Percentiles rank a stretch among this genome's conserved stretches.
Conservation (phyloP, 2,888 invertebrate species). For the Formica aserva region DNA sequence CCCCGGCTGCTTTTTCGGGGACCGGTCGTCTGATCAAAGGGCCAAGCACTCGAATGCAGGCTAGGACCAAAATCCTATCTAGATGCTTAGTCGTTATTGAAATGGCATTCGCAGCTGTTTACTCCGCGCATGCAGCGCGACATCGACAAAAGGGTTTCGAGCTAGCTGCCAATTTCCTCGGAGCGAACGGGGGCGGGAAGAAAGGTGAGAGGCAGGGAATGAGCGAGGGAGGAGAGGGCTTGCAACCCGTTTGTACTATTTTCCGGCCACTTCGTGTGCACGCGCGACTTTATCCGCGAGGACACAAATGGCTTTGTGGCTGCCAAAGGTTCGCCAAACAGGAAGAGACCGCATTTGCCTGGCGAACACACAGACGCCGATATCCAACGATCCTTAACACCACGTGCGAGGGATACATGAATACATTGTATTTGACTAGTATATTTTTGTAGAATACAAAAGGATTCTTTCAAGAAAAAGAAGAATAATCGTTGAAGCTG, state of each 20-base stretch:
- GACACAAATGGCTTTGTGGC: constrained; percentile 34
- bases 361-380: constrained; percentile 18
- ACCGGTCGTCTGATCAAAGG: constrained; percentile 73
- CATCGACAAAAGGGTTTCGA: constrained; percentile 73
- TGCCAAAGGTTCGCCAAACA: constrained; percentile 23
- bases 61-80: constrained; percentile 75
- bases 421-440: neutral
- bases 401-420: neutral
- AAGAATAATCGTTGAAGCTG: neutral
- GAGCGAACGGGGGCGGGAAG: constrained; percentile 42
- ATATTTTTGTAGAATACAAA: neutral
- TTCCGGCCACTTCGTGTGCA: constrained; percentile 46
- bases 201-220: constrained; percentile 5
- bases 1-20: constrained; percentile 58
- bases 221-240: constrained; percentile 9
- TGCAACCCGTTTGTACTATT: constrained; percentile 54
- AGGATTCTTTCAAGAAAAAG: neutral
- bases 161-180: constrained; percentile 72
- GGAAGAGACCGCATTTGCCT: constrained; percentile 30
- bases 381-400: constrained; percentile 7
- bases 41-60: constrained; percentile 55
- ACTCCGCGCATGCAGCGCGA: constrained; percentile 64
- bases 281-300: constrained; percentile 44
- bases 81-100: constrained; percentile 75
- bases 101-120: constrained; percentile 82